Evolutionary conservation across 2,888 invertebrate species (phyloP).

Genomic region (Stenolophus ochropezus): DNA sequence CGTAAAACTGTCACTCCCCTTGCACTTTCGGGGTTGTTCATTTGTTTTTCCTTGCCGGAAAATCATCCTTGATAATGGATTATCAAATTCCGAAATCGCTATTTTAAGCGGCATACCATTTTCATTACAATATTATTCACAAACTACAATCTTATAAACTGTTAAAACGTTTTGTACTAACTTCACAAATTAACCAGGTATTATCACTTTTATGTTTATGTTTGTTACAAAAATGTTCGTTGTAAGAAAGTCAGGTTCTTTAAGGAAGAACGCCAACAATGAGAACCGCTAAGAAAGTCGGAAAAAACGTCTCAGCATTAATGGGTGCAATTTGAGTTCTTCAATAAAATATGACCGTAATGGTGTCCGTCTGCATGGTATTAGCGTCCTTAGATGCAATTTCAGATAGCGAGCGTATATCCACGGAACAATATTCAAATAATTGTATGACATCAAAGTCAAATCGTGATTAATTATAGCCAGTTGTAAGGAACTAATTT

Average conservation of each 20-base stretch:
- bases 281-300: not conserved
- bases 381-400: slow-evolving; percentile 37
- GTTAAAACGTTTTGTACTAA: too few species aligned
- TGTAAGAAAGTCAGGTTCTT: too few species aligned
- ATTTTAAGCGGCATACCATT: too few species aligned
- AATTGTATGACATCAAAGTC: slow-evolving; percentile 48
- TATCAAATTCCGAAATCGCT: too few species aligned
- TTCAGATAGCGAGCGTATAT: slow-evolving; percentile 30
- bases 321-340: slow-evolving; percentile 26
- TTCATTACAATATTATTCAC: too few species aligned
- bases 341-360: slow-evolving; percentile 40
- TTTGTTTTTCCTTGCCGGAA: too few species aligned
- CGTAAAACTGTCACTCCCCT: too few species aligned
- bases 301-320: slow-evolving; percentile 7
- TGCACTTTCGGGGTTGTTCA: too few species aligned
- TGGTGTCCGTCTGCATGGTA: slow-evolving; percentile 32
- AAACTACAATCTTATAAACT: too few species aligned
- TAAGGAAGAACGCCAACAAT: slow-evolving; percentile 5
- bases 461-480: slow-evolving; percentile 52
- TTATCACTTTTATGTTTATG: not conserved
- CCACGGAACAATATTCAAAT: slow-evolving; percentile 44
- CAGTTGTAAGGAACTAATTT: slow-evolving; percentile 42
- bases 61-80: too few species aligned
- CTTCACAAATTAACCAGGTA: too few species aligned
- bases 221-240: too few species aligned